Base-by-base conservation (phyloP, 2,888 invertebrate genomes). In the Nemotelus nigrinus region DNA sequence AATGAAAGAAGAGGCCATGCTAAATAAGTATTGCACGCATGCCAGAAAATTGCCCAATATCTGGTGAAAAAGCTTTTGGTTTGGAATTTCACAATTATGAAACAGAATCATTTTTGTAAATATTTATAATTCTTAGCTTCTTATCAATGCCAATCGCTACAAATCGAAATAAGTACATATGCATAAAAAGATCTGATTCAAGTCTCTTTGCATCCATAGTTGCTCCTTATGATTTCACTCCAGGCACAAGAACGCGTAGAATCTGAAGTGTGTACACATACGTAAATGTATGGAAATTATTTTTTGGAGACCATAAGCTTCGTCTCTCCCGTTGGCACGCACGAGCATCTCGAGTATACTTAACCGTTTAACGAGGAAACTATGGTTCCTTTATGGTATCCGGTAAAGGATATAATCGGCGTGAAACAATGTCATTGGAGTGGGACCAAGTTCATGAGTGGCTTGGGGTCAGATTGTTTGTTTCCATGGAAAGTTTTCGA, bases 331-430 rank as follows among this genome's bases (percentile, higher is more conserved):
- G 70, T 71, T 70, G 64, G 58, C 71, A 78, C 78, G 76, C 71
- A 76, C 48, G 76, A 78, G 78, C 65, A 76, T 71, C 78, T 64
- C 63, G 76, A 78, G 78, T 76, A 78, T 76, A 76, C 78, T 78
- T 76, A 78, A 76, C 76, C 78, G 68, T 78, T 78, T 78, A 76
- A 78, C 65, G 78, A 71, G 78, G 76, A 76, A 75, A 78, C 78
- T 78, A 65, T 78, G 78, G 76, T 60, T 70, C 76, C 63, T 71
- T 78, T 74, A 74, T 74, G 74, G 60, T 10, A 63, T 60, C 74
- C 63, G 41, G 74, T 48, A 74, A 74, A 63, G 74, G 74, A 60
- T 70, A 74, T 74, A 74, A 74, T 74, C 63, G 74, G 63, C 48
- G 60, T 60, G 74, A 74, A 57, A 74, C 74, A 74, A 60, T 74